Conservation (phyloP, 2,797 vertebrate genomes). For the Gymnocypris eckloni region DNA sequence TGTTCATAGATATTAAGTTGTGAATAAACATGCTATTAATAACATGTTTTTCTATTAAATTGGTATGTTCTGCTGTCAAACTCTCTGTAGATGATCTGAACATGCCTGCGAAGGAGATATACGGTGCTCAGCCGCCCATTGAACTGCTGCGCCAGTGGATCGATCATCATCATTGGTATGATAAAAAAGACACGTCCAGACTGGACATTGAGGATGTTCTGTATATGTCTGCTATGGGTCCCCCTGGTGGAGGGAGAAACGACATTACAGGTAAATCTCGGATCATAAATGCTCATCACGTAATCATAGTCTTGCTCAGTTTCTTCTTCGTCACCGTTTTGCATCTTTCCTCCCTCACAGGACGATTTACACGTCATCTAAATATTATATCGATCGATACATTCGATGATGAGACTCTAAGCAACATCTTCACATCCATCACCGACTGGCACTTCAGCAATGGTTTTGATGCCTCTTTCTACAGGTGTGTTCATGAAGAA, state of each 20-base stretch:
- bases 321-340: background rate
- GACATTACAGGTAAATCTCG: constrained; percentile 86
- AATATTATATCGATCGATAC: constrained; percentile 87
- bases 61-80: background rate
- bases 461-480: constrained; percentile 86
- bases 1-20: background rate
- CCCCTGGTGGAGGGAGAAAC: constrained; percentile 92
- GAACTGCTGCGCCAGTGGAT: constrained; percentile 92
- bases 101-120: constrained; percentile 94
- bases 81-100: constrained; percentile 89
- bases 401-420: constrained; percentile 89
- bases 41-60: background rate
- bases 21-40: background rate
- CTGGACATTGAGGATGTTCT: constrained; percentile 84
- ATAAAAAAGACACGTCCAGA: constrained; percentile 87
- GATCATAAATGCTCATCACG: background rate
- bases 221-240: constrained; percentile 91
- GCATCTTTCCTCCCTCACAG: constrained; percentile 70
- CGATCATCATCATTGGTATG: constrained; percentile 93
- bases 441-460: constrained; percentile 91
- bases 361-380: constrained; percentile 90
- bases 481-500: constrained; percentile 75
- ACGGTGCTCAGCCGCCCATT: constrained; percentile 93
- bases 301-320: background rate
- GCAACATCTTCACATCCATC: constrained; percentile 89